phyloP scores from a whole-genome alignment of 2,888 invertebrate species.

The Dasypolia templi region DNA sequence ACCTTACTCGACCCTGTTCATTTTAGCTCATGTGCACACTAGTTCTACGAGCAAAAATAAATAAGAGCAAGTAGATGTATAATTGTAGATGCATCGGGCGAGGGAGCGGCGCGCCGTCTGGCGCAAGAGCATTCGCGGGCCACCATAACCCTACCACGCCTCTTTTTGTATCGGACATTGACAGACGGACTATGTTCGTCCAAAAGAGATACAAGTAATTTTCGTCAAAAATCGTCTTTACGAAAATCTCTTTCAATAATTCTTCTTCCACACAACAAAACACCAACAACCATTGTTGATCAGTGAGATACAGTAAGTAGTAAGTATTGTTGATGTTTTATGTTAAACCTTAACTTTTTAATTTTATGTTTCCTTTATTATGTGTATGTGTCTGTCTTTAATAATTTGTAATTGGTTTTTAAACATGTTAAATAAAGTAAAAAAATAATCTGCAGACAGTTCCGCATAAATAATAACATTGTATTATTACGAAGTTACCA shows the following conservation, averaged over 20 bases:
- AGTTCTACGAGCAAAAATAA: conserved; percentile 18
- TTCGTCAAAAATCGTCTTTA: background rate
- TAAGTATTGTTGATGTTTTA: background rate
- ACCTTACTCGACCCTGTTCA: conserved; percentile 30
- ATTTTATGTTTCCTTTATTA: background rate
- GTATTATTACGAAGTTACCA: conserved; percentile 1
- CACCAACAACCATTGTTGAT: background rate
- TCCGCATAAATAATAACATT: conserved; percentile 21
- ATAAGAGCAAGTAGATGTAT: background rate
- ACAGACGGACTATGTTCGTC: background rate
- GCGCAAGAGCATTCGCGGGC: conserved; percentile 10
- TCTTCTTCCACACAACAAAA: background rate
- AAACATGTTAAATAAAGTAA: background rate
- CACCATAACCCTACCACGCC: conserved; percentile 6
- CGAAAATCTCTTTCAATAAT: background rate
- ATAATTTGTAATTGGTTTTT: background rate
- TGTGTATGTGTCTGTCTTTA: background rate
- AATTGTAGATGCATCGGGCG: background rate
- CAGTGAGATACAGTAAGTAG: too few species aligned
- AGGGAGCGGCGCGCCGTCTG: background rate
- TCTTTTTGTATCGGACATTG: background rate
- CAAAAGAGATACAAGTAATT: background rate
- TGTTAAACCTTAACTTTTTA: background rate
- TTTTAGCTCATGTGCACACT: conserved; percentile 6
- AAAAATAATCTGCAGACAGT: background rate